Base-by-base conservation (phyloP, 2,888 invertebrate species). In the Sylvicola fuscatus region DNA sequence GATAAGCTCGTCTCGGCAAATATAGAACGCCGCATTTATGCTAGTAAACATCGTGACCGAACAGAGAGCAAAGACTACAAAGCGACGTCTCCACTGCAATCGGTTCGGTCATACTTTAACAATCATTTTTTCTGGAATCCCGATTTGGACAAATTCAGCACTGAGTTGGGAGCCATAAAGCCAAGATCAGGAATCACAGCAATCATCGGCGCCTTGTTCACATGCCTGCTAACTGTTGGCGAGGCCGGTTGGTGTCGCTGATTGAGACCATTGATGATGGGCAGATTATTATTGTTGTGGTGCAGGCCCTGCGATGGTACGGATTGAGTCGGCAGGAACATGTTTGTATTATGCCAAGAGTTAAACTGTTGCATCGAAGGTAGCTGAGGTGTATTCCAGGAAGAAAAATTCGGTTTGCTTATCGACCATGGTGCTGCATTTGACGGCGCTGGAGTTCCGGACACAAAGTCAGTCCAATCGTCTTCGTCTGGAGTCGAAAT, bases 391-490 rank as follows among this genome's bases (percentile, higher is more conserved):
- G 38, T 21, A 35, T 42, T 42, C 42, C 42, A 42, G 14, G 42
- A 42, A 17, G 38, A 30, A 16, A 42, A 41, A 30, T 40, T 40
- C 16, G 40, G 38, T 17, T 33, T 30, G 15, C 6, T 26, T n/a
- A 27, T n/a, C 4, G 27, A 2, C 12, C 17, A 12, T 5, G 14
- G 32, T 27, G n/a, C 31, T 30, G 26, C 36, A 15, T 30, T 38
- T 38, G 27, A 33, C 39, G 35, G 34, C 13, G 44, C 38, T 3
- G 62, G 56, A 8, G 55, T 53, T 44, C 60, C 62, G n/a, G 64
- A 65, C 4, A 66, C 62, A 48, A 66, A 67, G 44, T 67, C 66
- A 3, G 62, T 61, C 66, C 66, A 67, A 42, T 67, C 66, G 38
- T 65, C 66, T 16, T 66, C 65, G 41, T 44, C 34, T 12, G 32